Conservation (phyloP, 92 coral and sea anemone genomes). For the Epizoanthus ramosus region DNA sequence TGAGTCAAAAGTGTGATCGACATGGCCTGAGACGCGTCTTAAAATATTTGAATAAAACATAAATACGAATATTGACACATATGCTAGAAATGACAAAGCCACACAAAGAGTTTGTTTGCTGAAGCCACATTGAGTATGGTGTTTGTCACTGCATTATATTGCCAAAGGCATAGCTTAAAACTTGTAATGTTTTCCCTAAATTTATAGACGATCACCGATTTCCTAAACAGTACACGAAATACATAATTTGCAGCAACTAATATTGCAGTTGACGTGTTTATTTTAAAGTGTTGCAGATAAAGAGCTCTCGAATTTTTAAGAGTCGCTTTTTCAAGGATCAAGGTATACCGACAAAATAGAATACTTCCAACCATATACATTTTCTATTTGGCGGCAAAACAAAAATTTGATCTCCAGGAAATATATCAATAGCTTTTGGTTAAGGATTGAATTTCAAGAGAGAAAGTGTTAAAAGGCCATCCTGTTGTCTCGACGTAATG, state of each 20-base stretch:
- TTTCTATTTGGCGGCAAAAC: neutral
- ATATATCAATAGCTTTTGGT: neutral
- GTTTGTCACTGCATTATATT: neutral
- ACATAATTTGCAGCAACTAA: no score
- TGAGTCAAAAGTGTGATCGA: neutral
- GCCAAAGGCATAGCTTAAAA: neutral
- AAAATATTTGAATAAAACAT: conserved; percentile 24
- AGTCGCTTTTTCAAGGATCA: no score
- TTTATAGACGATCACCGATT: neutral
- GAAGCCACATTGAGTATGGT: conserved; percentile 5
- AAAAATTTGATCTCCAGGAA: neutral
- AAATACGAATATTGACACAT: conserved; percentile 4
- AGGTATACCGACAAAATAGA: neutral
- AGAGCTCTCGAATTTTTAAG: neutral
- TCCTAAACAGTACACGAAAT: no score
- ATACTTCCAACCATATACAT: neutral
- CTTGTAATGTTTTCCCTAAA: neutral
- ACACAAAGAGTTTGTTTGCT: conserved; percentile 26
- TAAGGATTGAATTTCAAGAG: conserved; percentile 3
- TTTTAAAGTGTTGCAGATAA: neutral
- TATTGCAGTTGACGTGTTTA: no score
- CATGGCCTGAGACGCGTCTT: neutral
- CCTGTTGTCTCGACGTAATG: conserved; percentile 1
- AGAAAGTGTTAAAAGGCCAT: neutral
- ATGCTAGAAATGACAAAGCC: conserved; percentile 20